A percentile compares a stretch with the other conserved stretches of the same genome.
These are phyloP conservation scores for Coregonus suidteri DNA, from an alignment of 2,797 vertebrate species.

Conservation along the genomic window DNA sequence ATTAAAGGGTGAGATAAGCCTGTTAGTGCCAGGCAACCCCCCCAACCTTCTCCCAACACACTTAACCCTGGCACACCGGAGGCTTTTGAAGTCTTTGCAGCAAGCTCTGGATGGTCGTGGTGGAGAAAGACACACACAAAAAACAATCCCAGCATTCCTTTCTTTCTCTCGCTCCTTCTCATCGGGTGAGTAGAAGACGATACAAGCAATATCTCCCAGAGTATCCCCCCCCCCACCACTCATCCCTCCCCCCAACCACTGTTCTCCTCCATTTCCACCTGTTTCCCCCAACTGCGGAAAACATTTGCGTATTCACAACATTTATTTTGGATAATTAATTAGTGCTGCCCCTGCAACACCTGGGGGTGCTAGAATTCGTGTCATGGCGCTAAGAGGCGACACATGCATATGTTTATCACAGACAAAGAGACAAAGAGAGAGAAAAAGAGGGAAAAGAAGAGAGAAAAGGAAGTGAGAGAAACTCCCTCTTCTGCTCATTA, in stretches of 20 bases:
- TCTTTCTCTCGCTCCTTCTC: constrained; percentile 13
- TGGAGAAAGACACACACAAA: too few species aligned
- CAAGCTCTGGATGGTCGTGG: constrained; percentile 46
- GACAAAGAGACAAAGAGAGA: constrained; percentile 32
- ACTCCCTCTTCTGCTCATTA: constrained; percentile 53
- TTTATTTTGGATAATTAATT: constrained; percentile 37
- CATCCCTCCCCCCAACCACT: constrained; percentile 2
- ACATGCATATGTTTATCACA: constrained; percentile 39
- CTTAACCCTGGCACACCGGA: constrained; percentile 46
- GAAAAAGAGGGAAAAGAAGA: not conserved
- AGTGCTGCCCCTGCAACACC: not conserved
- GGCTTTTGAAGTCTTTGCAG: constrained; percentile 46
- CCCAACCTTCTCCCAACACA: constrained; percentile 17
- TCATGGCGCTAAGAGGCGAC: constrained; percentile 22
- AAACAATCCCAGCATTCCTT: constrained; percentile 16
- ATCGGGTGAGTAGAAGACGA: constrained; percentile 40
- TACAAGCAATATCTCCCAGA: constrained; percentile 24
- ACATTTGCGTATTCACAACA: constrained; percentile 12
- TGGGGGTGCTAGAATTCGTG: not conserved
- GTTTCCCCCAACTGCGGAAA: constrained; percentile 5
- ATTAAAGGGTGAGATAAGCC: constrained; percentile 72
- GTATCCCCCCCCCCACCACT: not conserved
- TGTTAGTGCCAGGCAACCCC: constrained; percentile 63
- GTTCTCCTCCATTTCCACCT: not conserved
- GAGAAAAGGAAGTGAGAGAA: not conserved